Conservation (phyloP, 1,140 invertebrate species). For the Caenorhabditis latens region DNA sequence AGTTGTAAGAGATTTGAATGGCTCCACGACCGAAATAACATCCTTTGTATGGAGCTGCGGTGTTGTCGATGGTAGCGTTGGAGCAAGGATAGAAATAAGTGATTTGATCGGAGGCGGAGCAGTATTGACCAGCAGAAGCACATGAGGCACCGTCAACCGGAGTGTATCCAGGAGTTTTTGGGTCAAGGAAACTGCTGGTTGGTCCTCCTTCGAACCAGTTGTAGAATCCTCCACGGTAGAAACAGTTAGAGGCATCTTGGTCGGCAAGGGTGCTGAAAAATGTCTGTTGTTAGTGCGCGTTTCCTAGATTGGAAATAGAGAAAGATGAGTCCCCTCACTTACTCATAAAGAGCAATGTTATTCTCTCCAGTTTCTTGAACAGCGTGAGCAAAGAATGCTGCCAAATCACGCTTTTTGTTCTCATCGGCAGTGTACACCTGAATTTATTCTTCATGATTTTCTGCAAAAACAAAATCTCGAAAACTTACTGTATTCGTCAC, state of each 20-base stretch:
- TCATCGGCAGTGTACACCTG: slow-evolving; percentile 63
- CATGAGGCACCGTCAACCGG: slow-evolving; percentile 73
- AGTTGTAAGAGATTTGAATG: slow-evolving; percentile 77
- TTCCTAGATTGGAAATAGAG: no score
- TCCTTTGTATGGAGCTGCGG: slow-evolving; percentile 65
- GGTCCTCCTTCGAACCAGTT: slow-evolving; percentile 78
- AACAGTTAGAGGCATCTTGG: slow-evolving; percentile 71
- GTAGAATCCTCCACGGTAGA: slow-evolving; percentile 77
- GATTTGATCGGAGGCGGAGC: slow-evolving; percentile 66
- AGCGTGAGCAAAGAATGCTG: slow-evolving; percentile 69
- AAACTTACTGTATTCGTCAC: slow-evolving; percentile 56
- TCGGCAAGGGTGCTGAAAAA: slow-evolving; percentile 43
- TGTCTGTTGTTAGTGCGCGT: no score
- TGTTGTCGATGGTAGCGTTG: slow-evolving; percentile 61
- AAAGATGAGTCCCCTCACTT: background rate
- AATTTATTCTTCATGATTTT: background rate
- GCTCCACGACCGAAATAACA: slow-evolving; percentile 77
- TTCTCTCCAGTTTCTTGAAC: slow-evolving; percentile 70
- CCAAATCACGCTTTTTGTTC: slow-evolving; percentile 65
- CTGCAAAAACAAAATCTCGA: no score
- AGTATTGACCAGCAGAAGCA: slow-evolving; percentile 68
- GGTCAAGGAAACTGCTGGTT: slow-evolving; percentile 70
- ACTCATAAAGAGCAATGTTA: slow-evolving; percentile 67
- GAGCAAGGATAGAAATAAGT: slow-evolving; percentile 72
- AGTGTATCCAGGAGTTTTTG: slow-evolving; percentile 65